These are phyloP conservation scores for Microtus pennsylvanicus DNA, from an alignment of 2,113 vertebrate species.

Conservation along the genomic window DNA sequence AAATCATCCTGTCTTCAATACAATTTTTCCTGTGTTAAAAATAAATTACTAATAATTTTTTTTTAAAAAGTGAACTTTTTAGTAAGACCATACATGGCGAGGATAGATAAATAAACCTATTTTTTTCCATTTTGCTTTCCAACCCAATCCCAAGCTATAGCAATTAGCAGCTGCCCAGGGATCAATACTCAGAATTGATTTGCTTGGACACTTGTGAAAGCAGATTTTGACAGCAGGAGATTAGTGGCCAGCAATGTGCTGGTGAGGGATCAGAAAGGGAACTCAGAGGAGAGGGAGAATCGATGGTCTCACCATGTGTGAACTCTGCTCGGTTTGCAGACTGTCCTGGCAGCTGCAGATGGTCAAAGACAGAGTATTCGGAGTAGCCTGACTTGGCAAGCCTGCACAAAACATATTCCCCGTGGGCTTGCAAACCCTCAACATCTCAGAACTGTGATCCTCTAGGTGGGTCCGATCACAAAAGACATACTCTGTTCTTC, in stretches of 20 bases:
- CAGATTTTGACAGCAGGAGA: constrained; percentile 60
- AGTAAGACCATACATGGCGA: constrained; percentile 67
- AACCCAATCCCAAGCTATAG: constrained; percentile 53
- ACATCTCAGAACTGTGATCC: neutral
- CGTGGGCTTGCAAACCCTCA: neutral
- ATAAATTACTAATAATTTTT: constrained; percentile 66
- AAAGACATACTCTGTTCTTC: neutral
- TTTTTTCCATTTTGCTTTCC: neutral
- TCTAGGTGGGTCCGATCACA: neutral
- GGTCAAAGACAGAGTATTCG: neutral
- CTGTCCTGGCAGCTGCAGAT: neutral
- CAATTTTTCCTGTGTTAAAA: constrained; percentile 78
- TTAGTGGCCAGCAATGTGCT: constrained; percentile 37
- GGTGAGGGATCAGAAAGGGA: constrained; percentile 63
- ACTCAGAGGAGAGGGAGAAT: neutral
- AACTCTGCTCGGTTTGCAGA: neutral
- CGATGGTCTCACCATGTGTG: constrained; percentile 19
- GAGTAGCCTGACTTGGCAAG: neutral
- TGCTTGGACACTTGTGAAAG: constrained; percentile 58
- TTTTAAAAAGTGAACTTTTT: constrained; percentile 55
- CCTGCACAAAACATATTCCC: neutral
- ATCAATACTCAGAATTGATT: constrained; percentile 67
- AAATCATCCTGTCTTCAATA: constrained; percentile 79
- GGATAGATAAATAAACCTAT: neutral
- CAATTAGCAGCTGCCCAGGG: constrained; percentile 62